phyloP scores from a whole-genome alignment of 2,113 vertebrate genomes.

The Microcebus jonahi region DNA sequence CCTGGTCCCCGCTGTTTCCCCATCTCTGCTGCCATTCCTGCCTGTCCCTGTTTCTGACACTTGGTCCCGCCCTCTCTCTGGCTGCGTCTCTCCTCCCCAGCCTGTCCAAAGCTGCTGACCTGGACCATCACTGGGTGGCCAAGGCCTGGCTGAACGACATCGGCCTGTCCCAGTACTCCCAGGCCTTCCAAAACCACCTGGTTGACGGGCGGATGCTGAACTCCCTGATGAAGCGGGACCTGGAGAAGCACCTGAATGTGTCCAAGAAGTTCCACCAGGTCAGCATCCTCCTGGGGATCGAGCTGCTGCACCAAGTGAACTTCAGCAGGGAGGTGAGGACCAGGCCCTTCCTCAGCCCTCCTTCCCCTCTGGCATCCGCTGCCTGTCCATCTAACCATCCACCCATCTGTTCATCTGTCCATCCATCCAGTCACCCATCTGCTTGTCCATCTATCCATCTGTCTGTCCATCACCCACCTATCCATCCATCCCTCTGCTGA shows the following conservation, averaged over 20 bases:
- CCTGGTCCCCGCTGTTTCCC: background rate
- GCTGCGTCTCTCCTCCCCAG: slow-evolving; percentile 71
- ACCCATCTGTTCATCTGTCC: too few relatives aligned
- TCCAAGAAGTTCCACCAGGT: slow-evolving; percentile 92
- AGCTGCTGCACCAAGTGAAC: slow-evolving; percentile 88
- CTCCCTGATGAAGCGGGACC: slow-evolving; percentile 89
- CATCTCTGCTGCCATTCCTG: background rate
- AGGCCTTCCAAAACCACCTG: slow-evolving; percentile 92
- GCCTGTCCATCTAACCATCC: background rate
- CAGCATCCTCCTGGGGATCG: slow-evolving; percentile 92
- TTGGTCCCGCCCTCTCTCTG: background rate
- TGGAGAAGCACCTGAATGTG: slow-evolving; percentile 90
- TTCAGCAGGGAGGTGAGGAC: slow-evolving; percentile 91
- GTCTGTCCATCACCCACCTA: too few relatives aligned
- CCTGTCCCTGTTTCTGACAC: background rate
- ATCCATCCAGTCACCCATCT: too few relatives aligned
- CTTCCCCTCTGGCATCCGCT: background rate
- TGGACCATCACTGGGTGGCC: slow-evolving; percentile 95
- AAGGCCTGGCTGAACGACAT: slow-evolving; percentile 92
- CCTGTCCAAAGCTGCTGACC: slow-evolving; percentile 90
- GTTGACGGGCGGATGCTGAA: slow-evolving; percentile 91
- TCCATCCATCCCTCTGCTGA: too few relatives aligned
- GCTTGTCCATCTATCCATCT: too few relatives aligned
- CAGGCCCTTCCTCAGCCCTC: accelerated
- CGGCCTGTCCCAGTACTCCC: slow-evolving; percentile 91